Base-by-base conservation (phyloP, 2,113 vertebrate species). In the Crotophaga sulcirostris region DNA sequence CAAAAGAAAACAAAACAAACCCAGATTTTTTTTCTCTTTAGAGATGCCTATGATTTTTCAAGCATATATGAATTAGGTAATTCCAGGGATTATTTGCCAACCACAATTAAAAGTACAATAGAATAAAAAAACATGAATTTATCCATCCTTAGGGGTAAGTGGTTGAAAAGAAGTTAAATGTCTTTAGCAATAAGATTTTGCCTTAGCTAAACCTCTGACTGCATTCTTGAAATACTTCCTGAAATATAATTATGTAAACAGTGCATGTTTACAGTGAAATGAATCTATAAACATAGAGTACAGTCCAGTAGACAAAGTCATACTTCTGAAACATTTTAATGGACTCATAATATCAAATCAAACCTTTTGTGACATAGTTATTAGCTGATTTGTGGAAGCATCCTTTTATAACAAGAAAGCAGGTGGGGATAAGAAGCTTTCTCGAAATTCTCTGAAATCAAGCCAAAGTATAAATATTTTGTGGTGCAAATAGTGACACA, bases 161-260 rank as follows among this genome's bases (percentile, higher is more conserved):
- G 7, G 12, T 38, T 87, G 51, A 91, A 89, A 26, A 72, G 29
- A 89, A 52, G 33, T 72, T 36, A 52, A 72, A 90, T 11, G 2
- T 73, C 51, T 82, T 76, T 7, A 89, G 62, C 29, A 83, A 74
- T 31, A 77, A 66, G 20, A 5, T 69, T 87, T 64, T 3, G 2
- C 23, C 62, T 66, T 42, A 91, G 29, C 10, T 89, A 95, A 93
- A 66, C 13, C 40, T 73, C 66, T 79, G 74, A 12, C 23, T 58
- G 20, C 74, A 80, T 93, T 97, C 40, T 77, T 87, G n/a, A 87
- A 90, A 89, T 84, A 26, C 3, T 84, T 95, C 18, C 47, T 84
- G 31, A 93, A 94, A 92, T 16, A 56, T 2, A 49, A 3, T 84
- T 69, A 28, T 49, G 25, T 38, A 81, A 75, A 59, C n/a, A 82